A percentile compares a stretch with the other conserved stretches of the same genome.
phyloP scores from a whole-genome alignment of 2,888 invertebrate genomes.

The Rhodophaea formosa region DNA sequence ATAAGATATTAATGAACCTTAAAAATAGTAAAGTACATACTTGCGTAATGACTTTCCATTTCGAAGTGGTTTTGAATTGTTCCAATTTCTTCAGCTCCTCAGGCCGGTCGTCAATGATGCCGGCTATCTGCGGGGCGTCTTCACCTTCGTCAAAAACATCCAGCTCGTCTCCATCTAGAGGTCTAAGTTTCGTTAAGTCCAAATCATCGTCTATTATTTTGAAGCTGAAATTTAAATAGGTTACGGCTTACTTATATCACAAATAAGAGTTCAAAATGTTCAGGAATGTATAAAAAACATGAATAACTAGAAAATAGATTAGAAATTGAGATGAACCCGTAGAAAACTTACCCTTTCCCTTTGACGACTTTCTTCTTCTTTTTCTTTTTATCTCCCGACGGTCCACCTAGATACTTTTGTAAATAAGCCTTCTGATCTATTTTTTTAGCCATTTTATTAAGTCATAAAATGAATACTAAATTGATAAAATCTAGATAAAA shows the following conservation, averaged over 20 bases:
- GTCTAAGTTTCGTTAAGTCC: slow-evolving; percentile 82
- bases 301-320: neutral
- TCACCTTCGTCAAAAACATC: slow-evolving; percentile 88
- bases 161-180: slow-evolving; percentile 83
- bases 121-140: slow-evolving; percentile 94
- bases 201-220: slow-evolving; percentile 94
- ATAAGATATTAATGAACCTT: too few relatives aligned
- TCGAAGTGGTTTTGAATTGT: slow-evolving; percentile 62
- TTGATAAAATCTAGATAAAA: neutral
- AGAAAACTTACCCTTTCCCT: slow-evolving; percentile 60
- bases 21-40: too few relatives aligned
- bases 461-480: neutral
- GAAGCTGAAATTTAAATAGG: slow-evolving; percentile 75
- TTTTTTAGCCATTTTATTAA: slow-evolving; percentile 60
- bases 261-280: neutral
- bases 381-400: slow-evolving; percentile 84
- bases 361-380: slow-evolving; percentile 80
- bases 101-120: slow-evolving; percentile 91
- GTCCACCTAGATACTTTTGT: slow-evolving; percentile 86
- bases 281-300: neutral
- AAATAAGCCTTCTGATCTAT: slow-evolving; percentile 89
- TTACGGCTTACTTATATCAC: neutral
- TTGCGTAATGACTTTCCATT: slow-evolving; percentile 73
- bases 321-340: neutral
- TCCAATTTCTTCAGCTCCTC: slow-evolving; percentile 79